These are phyloP conservation scores for Zaprionus tsacasi DNA, from an alignment of 1,140 invertebrate genomes.

Conservation along the genomic window DNA sequence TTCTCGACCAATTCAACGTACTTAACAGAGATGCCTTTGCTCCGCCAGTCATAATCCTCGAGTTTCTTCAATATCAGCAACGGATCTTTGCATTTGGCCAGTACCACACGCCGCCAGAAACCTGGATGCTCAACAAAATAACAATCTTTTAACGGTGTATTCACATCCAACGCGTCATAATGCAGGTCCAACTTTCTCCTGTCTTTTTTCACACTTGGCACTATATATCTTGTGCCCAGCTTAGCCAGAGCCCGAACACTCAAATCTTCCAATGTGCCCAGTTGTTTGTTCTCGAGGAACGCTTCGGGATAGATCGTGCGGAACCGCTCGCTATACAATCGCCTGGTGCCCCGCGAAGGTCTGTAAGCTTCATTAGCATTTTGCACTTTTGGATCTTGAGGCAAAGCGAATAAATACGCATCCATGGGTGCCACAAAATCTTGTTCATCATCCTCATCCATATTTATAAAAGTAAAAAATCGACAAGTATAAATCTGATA, in stretches of 20 bases:
- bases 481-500: neutral
- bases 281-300: conserved; percentile 47
- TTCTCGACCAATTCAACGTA: conserved; percentile 72
- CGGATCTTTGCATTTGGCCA: conserved; percentile 57
- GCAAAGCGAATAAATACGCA: neutral
- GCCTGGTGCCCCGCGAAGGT: conserved; percentile 26
- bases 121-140: conserved; percentile 52
- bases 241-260: conserved; percentile 56
- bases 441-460: neutral
- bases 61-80: conserved; percentile 40
- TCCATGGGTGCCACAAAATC: neutral
- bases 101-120: conserved; percentile 69
- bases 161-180: conserved; percentile 62
- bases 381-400: neutral
- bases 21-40: conserved; percentile 58
- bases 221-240: conserved; percentile 18
- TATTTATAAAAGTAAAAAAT: neutral
- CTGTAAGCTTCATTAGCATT: conserved; percentile 45
- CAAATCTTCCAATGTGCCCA: conserved; percentile 64
- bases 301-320: conserved; percentile 59
- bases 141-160: conserved; percentile 64
- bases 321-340: conserved; percentile 48
- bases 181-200: conserved; percentile 41
- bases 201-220: conserved; percentile 38
- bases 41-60: conserved; percentile 63